Evolutionary conservation across 2,888 invertebrate genomes (phyloP).

Genomic region (Parascotia fuliginaria): DNA sequence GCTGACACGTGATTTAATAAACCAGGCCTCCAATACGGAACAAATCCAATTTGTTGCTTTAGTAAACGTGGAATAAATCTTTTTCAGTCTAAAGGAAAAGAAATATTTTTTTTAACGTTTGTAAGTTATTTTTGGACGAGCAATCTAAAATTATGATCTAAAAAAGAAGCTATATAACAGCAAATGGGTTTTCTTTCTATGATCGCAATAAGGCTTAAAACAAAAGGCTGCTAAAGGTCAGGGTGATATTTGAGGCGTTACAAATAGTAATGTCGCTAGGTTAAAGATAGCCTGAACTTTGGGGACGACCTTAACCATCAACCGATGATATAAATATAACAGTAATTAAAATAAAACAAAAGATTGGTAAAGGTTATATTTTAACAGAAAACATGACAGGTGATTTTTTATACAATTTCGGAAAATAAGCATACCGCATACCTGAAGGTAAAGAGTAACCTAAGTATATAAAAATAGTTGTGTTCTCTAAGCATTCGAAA

Average conservation of each 20-base stretch:
- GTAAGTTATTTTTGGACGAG: too few species aligned
- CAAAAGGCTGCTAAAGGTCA: slow-evolving; percentile 59
- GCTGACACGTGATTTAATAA: slow-evolving; percentile 59
- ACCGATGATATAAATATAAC: slow-evolving; percentile 26
- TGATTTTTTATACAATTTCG: background rate
- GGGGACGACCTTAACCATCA: slow-evolving; percentile 24
- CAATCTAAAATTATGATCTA: too few species aligned
- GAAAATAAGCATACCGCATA: too few species aligned
- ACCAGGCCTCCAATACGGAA: slow-evolving; percentile 32
- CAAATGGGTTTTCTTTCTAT: too few species aligned
- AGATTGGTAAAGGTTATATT: slow-evolving; percentile 25
- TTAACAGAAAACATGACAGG: background rate
- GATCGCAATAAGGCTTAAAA: slow-evolving; percentile 25
- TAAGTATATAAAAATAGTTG: too few species aligned
- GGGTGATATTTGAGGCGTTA: slow-evolving; percentile 51
- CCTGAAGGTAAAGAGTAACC: too few species aligned
- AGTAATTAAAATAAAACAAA: slow-evolving; percentile 11
- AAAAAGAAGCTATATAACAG: too few species aligned
- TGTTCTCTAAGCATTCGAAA: too few species aligned
- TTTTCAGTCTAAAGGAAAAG: slow-evolving; percentile 26
- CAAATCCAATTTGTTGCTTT: slow-evolving; percentile 56
- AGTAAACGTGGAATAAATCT: slow-evolving; percentile 45
- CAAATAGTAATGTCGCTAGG: slow-evolving; percentile 58
- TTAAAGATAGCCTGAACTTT: slow-evolving; percentile 66
- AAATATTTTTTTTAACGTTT: slow-evolving; percentile 23